A percentile compares a stretch with the other conserved stretches of the same genome.
These are phyloP conservation scores for Rissa tridactyla DNA, from an alignment of 2,113 vertebrate species.

Conservation along the genomic window DNA sequence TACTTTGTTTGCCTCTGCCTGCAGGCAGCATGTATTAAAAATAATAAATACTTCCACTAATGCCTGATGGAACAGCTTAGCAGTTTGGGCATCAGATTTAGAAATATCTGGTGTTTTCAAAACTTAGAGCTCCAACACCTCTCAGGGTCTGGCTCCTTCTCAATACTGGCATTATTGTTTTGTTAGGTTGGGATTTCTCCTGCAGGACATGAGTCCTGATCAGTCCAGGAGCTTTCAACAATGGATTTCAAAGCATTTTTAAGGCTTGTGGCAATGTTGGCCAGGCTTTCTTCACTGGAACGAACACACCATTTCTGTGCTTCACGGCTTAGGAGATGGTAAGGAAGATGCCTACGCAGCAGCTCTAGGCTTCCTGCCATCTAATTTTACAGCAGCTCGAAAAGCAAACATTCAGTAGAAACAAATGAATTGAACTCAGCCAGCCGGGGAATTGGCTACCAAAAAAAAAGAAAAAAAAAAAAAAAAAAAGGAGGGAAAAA, in stretches of 20 bases:
- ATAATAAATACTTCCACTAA: background rate
- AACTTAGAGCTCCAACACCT: background rate
- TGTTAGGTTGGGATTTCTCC: background rate
- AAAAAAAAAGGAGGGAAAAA: background rate
- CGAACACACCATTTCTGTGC: background rate
- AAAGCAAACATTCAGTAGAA: slow-evolving; percentile 34
- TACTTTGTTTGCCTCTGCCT: slow-evolving; percentile 17
- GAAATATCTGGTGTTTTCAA: slow-evolving; percentile 5
- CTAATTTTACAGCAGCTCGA: slow-evolving; percentile 46
- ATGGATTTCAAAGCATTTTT: background rate
- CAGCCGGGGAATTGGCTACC: background rate
- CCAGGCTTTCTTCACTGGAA: background rate
- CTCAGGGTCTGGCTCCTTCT: background rate
- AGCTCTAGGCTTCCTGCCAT: slow-evolving; percentile 54
- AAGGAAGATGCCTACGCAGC: slow-evolving; percentile 23
- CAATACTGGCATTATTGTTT: background rate
- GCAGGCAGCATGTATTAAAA: slow-evolving; percentile 14
- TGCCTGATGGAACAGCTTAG: background rate
- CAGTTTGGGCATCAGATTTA: background rate
- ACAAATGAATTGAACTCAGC: slow-evolving; percentile 12
- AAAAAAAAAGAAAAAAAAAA: background rate
- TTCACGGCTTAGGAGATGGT: background rate
- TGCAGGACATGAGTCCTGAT: background rate
- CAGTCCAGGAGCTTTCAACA: background rate
- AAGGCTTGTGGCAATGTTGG: background rate